Evolutionary conservation across 2,797 vertebrate species (phyloP).

Genomic region (Argya squamiceps): DNA sequence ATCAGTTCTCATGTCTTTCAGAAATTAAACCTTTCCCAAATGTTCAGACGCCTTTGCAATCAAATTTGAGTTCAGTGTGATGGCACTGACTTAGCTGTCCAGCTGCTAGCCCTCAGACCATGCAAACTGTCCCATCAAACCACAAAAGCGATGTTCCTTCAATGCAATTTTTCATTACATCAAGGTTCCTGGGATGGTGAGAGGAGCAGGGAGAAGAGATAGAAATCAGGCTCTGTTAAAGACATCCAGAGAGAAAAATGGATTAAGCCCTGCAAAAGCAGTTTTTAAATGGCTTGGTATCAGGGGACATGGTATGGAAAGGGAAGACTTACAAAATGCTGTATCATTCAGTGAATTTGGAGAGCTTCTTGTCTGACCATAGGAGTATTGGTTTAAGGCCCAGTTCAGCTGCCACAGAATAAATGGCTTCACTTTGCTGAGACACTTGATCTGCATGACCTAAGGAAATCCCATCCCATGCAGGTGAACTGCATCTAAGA

Average conservation of each 20-base stretch:
- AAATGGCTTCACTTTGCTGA: neutral
- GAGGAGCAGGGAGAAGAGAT: neutral
- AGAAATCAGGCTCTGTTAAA: neutral
- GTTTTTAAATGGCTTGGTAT: neutral
- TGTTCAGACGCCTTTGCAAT: neutral
- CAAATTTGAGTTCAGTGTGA: neutral
- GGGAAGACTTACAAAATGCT: neutral
- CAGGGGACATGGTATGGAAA: neutral
- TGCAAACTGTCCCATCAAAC: neutral
- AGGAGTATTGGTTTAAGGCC: neutral
- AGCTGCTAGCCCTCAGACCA: neutral
- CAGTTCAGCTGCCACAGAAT: neutral
- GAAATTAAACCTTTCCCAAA: neutral
- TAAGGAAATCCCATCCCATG: neutral
- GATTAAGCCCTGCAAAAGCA: neutral
- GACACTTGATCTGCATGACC: neutral
- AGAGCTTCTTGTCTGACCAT: neutral
- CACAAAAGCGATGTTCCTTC: neutral
- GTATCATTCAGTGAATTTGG: neutral
- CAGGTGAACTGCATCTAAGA: neutral
- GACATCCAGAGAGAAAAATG: neutral
- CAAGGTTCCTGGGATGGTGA: neutral
- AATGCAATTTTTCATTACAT: neutral
- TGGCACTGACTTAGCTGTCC: neutral
- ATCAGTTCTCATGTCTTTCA: neutral